Conservation (phyloP, 1,140 invertebrate species). For the Eulimnadia texana region DNA sequence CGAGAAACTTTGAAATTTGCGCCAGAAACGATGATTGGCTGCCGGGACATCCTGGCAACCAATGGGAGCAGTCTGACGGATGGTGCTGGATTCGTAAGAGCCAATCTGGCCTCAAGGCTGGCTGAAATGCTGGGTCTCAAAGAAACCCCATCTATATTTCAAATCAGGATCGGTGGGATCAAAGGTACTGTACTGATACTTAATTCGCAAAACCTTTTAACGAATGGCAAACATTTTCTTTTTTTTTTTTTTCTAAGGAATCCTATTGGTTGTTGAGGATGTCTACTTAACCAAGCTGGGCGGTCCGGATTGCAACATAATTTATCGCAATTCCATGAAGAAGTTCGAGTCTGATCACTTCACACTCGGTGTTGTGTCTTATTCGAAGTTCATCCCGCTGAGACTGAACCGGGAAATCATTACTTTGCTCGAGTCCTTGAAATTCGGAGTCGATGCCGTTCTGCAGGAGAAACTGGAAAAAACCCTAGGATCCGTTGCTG, state of each 20-base stretch:
- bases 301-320: background rate
- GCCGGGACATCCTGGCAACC: background rate
- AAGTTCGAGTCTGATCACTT: background rate
- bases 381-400: background rate
- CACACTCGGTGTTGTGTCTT: background rate
- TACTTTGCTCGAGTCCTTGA: constrained; percentile 1
- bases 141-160: background rate
- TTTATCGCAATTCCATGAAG: background rate
- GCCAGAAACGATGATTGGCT: background rate
- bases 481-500: background rate
- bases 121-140: background rate
- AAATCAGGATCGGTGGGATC: constrained; percentile 1
- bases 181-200: constrained; percentile 2
- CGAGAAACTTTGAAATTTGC: background rate
- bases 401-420: constrained; percentile 2
- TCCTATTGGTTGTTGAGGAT: background rate
- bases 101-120: background rate
- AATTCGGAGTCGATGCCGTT: background rate
- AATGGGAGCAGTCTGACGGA: background rate
- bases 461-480: background rate
- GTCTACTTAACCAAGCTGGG: background rate
- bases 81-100: background rate
- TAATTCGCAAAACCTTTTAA: background rate
- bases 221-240: background rate
- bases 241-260: too few species aligned